Conservation (phyloP, 2,797 vertebrate genomes). For the Loris lydekkerianus region DNA sequence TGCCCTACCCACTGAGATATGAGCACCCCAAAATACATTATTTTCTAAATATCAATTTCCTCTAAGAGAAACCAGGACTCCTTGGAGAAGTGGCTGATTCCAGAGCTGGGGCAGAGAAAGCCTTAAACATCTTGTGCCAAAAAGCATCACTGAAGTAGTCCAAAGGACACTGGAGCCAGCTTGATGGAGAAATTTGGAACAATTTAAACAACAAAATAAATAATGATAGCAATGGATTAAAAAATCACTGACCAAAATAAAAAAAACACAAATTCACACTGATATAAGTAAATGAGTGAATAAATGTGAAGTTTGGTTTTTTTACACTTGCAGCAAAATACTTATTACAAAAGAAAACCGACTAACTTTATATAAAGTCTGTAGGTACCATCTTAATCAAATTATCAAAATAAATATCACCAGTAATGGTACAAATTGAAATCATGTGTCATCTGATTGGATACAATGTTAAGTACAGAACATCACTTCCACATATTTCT, state of each 20-base stretch:
- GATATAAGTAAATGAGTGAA: not conserved
- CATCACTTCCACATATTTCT: not conserved
- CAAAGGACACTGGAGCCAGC: not conserved
- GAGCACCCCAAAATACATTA: not conserved
- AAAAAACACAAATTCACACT: not conserved
- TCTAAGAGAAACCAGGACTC: not conserved
- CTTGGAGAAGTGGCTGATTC: not conserved
- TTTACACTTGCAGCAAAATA: not conserved
- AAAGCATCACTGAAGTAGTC: not conserved
- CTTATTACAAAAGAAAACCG: conserved; percentile 47
- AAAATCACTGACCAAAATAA: conserved; percentile 8
- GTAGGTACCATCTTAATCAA: not conserved
- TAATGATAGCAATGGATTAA: not conserved
- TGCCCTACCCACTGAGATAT: too few species aligned
- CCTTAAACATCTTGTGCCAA: not conserved
- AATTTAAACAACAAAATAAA: conserved; percentile 23
- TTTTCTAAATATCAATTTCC: conserved; percentile 5
- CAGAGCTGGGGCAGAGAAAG: not conserved
- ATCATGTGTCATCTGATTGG: not conserved
- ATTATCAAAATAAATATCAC: not conserved
- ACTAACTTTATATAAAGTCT: not conserved
- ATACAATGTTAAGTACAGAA: not conserved
- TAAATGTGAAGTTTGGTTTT: conserved; percentile 13
- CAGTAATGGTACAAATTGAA: conserved; percentile 23
- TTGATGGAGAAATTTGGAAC: not conserved